A percentile compares a stretch with the other conserved stretches of the same genome.
Conservation (phyloP, 1,140 invertebrate species). For the Neuroterus valhalla region DNA sequence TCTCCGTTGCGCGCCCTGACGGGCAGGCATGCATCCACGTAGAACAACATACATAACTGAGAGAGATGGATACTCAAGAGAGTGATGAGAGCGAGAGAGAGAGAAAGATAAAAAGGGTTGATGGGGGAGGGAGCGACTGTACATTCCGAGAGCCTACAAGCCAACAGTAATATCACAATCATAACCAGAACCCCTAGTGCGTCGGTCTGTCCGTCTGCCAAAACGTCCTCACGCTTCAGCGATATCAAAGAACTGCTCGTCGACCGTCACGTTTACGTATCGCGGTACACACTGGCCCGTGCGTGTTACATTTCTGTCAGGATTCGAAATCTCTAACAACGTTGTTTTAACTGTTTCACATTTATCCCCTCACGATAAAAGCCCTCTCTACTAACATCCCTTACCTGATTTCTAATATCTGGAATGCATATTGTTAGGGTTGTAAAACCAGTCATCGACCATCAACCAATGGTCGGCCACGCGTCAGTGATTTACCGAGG, state of each 20-base stretch:
- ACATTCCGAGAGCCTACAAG: constrained; percentile 67
- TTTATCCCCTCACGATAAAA: not conserved
- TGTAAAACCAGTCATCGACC: too few relatives aligned
- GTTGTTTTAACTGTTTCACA: constrained; percentile 10
- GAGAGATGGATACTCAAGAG: constrained; percentile 46
- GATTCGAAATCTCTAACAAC: constrained; percentile 8
- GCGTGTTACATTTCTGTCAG: constrained; percentile 25
- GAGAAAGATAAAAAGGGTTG: constrained; percentile 34
- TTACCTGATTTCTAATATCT: too few relatives aligned
- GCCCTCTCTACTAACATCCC: not conserved
- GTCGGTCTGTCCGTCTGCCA: constrained; percentile 59
- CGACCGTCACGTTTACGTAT: constrained; percentile 53
- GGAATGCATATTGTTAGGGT: too few relatives aligned
- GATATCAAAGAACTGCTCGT: constrained; percentile 64
- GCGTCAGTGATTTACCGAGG: too few relatives aligned
- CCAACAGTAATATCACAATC: constrained; percentile 72
- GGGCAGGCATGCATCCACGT: constrained; percentile 61
- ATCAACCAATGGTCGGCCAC: too few relatives aligned
- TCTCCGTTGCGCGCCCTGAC: constrained; percentile 64
- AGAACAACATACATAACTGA: constrained; percentile 48
- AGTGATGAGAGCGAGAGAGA: constrained; percentile 36
- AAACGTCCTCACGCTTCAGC: constrained; percentile 65
- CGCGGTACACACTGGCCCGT: constrained; percentile 39
- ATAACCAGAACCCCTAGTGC: constrained; percentile 68
- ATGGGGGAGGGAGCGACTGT: constrained; percentile 23